Evolutionary conservation across 2,113 vertebrate species (phyloP), one percentile per base, ranked within the genome.

Genomic region (Parus major): DNA sequence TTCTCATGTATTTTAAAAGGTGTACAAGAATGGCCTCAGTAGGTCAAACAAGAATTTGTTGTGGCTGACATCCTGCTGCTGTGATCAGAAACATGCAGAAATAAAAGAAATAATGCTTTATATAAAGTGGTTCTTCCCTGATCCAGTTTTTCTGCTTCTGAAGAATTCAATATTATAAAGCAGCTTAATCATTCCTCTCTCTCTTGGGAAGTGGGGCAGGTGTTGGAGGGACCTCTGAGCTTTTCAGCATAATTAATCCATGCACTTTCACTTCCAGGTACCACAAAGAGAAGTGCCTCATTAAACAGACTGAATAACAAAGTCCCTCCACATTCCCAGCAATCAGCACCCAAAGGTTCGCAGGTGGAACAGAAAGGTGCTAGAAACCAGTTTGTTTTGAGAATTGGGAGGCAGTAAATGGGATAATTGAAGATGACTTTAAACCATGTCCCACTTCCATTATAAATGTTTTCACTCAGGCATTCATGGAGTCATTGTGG

Each of bases 241-340:
- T 53, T 83, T 94, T 44, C 69, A 50, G 28, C 47, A 5, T 76
- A n/a, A 81, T 94, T 97, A 92, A 97, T 88, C 41, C 36, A n/a
- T 96, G 35, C 92, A 6, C 88, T 97, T 98, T 98, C 90, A 98
- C 92, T 98, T 98, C 86, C 96, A 99, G 99, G 98, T 98, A 83
- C 97, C 97, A 98, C 97, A 98, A 98, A 97, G 94, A 98, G 98
- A 98, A 99, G 98, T 97, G 97, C 98, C 35, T 99, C 98, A 96
- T 98, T 98, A 98, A 99, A 98, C 97, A 98, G 98, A 95, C 98
- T 99, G 98, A 98, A 95, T 98, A 98, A 98, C 97, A 98, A 97
- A 98, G 96, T 95, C 96, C 93, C 97, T 98, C 97, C 97, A 56
- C 98, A 97, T 97, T 97, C 97, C 97, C 98, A 99, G 96, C 98